These are phyloP conservation scores for Apostichopus leukothele DNA, from an alignment of 53 echinoderm and acorn worm genomes.

Conservation along the genomic window DNA sequence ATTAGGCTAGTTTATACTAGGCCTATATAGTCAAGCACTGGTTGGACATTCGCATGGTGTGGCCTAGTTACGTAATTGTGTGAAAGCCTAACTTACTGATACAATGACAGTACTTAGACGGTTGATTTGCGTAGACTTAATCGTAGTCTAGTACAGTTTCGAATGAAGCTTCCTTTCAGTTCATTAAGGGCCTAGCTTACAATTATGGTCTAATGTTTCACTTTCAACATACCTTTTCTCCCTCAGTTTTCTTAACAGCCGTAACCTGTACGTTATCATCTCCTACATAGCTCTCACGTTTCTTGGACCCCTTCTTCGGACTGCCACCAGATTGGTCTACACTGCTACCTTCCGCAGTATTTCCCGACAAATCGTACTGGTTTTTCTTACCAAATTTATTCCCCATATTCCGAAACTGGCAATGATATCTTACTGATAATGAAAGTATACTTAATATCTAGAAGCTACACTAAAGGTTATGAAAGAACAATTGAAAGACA, in stretches of 20 bases:
- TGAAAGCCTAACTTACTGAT: too few relatives aligned
- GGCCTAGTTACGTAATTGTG: too few relatives aligned
- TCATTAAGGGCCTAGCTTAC: too few relatives aligned
- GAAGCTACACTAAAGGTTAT: background rate
- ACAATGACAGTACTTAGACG: too few relatives aligned
- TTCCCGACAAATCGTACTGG: conserved; percentile 40
- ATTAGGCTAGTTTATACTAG: too few relatives aligned
- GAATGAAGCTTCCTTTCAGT: too few relatives aligned
- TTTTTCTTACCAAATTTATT: conserved; percentile 49
- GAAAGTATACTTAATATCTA: background rate
- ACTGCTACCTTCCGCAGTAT: conserved; percentile 18
- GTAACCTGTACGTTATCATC: conserved; percentile 30
- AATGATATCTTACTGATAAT: background rate
- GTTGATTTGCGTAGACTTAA: too few relatives aligned
- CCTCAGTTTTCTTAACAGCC: conserved; percentile 36
- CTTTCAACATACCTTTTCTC: background rate
- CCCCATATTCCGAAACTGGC: conserved; percentile 34
- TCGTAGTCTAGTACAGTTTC: too few relatives aligned
- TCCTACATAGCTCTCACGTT: conserved; percentile 34
- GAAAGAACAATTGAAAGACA: conserved; percentile 43
- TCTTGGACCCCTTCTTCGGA: conserved; percentile 35
- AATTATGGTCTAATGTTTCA: too few relatives aligned
- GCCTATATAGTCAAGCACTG: too few relatives aligned
- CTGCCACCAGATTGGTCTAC: conserved; percentile 34
- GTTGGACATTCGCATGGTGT: too few relatives aligned